Conservation (phyloP, 2,888 invertebrate genomes). For the Empis stercorea region DNA sequence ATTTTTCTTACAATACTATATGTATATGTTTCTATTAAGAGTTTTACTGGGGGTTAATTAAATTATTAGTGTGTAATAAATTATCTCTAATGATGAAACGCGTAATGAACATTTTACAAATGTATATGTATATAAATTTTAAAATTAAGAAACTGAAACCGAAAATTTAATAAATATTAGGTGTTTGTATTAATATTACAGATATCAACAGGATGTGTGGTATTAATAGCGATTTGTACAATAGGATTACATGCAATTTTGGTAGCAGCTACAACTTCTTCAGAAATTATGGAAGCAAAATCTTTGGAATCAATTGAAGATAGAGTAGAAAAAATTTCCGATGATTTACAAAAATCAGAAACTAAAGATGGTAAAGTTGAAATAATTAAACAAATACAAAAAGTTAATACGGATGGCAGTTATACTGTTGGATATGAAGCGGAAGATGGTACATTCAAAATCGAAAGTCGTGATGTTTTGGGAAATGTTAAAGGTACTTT, state of each 20-base stretch:
- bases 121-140: no score
- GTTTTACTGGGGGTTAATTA: no score
- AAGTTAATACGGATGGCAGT: constrained; percentile 69
- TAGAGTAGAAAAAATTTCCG: constrained; percentile 19
- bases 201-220: constrained; percentile 19
- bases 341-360: constrained; percentile 38
- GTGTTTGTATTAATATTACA: constrained; percentile 15
- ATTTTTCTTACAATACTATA: no score
- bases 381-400: constrained; percentile 68
- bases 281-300: constrained; percentile 16
- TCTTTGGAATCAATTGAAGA: constrained; percentile 19
- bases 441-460: constrained; percentile 74
- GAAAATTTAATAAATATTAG: constrained; percentile 6
- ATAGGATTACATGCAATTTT: constrained; percentile 11
- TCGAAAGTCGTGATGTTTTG: constrained; percentile 64
- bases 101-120: no score
- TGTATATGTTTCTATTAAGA: no score
- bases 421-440: constrained; percentile 78
- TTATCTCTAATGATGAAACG: no score
- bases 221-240: constrained; percentile 17
- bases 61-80: no score
- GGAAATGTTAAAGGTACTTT: constrained; percentile 75
- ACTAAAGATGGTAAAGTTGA: constrained; percentile 59
- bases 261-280: constrained; percentile 6
- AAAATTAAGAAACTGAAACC: not conserved